Conservation (phyloP, 2,888 invertebrate species). For the Lathronympha strigana region DNA sequence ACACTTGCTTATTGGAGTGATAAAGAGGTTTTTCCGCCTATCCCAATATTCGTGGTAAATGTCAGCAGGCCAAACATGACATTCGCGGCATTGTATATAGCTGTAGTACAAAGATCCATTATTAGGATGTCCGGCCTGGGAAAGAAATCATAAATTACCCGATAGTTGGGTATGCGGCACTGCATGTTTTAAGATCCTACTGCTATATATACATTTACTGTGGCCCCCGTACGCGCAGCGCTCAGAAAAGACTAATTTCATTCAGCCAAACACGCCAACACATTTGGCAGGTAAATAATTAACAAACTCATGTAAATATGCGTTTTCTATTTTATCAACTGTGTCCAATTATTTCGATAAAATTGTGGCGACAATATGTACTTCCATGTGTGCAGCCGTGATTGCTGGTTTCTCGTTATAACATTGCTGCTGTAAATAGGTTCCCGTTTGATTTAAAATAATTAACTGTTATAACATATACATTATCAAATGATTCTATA, state of each 20-base stretch:
- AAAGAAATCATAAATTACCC: no score
- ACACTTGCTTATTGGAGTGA: no score
- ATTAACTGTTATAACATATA: constrained; percentile 14
- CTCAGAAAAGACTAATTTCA: constrained; percentile 42
- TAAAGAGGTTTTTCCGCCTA: no score
- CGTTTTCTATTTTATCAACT: constrained; percentile 40
- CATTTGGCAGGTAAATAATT: constrained; percentile 43
- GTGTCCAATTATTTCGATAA: constrained; percentile 41
- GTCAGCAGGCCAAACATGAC: no score
- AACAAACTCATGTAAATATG: constrained; percentile 43
- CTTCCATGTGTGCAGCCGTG: constrained; percentile 27
- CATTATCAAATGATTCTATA: no score
- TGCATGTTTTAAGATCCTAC: not conserved
- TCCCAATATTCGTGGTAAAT: no score
- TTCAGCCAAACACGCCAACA: constrained; percentile 41
- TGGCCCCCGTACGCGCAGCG: constrained; percentile 10
- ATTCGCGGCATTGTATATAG: no score
- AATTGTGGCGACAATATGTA: constrained; percentile 23
- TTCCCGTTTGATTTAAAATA: constrained; percentile 12
- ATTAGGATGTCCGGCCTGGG: no score
- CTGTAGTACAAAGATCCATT: no score
- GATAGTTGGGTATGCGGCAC: not conserved
- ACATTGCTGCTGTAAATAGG: constrained; percentile 1
- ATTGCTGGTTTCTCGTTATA: constrained; percentile 23
- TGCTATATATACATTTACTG: not conserved